Conservation (phyloP, 2,888 invertebrate genomes). For the Drosophila pseudotakahashii region DNA sequence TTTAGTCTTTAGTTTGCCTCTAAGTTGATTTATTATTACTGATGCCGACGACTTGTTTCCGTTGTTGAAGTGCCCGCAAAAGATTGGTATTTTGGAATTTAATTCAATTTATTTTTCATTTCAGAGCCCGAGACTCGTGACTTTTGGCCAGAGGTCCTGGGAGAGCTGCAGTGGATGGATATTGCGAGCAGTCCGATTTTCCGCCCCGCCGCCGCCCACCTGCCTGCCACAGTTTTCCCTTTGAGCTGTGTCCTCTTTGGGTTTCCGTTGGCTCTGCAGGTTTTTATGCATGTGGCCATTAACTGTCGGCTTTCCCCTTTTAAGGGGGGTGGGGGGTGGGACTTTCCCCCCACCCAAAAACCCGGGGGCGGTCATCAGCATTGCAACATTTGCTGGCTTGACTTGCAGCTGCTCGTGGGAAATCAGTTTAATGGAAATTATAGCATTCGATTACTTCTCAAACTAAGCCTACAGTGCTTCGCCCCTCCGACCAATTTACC, state of each 20-base stretch:
- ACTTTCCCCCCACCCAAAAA: not conserved
- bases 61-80: not conserved
- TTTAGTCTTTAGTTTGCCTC: not conserved
- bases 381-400: constrained; percentile 68
- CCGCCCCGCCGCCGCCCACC: not conserved
- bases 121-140: constrained; percentile 21
- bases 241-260: constrained; percentile 27
- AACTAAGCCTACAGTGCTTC: constrained; percentile 45
- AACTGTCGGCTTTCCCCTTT: constrained; percentile 46
- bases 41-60: not conserved
- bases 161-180: constrained; percentile 15
- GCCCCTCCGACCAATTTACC: not conserved
- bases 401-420: constrained; percentile 69
- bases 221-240: not conserved
- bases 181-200: constrained; percentile 14
- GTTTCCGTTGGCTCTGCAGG: constrained; percentile 11
- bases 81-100: constrained; percentile 62
- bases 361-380: constrained; percentile 61
- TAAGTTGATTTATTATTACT: constrained; percentile 58
- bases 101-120: constrained; percentile 78
- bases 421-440: constrained; percentile 80
- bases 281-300: constrained; percentile 73
- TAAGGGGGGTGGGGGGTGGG: not conserved
- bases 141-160: constrained; percentile 20
- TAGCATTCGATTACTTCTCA: constrained; percentile 79